A percentile compares a stretch with the other conserved stretches of the same genome.
Evolutionary conservation across 2,888 invertebrate species (phyloP).

Genomic region (Leucoptera coffeella): DNA sequence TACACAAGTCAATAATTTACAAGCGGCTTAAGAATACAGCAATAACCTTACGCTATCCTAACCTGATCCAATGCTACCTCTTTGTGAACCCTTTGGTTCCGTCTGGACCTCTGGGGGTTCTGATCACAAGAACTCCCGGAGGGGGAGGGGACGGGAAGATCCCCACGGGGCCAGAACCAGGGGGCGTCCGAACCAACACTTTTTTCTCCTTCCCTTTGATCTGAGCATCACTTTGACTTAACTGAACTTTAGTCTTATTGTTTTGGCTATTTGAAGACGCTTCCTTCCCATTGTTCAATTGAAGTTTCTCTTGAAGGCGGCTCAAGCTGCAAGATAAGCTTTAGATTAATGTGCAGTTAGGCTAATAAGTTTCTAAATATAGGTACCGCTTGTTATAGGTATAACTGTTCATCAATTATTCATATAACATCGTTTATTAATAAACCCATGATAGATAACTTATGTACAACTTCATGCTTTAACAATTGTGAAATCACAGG

Average conservation of each 20-base stretch:
- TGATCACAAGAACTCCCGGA: slow-evolving; percentile 52
- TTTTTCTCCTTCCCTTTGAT: slow-evolving; percentile 35
- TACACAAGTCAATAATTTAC: too few relatives aligned
- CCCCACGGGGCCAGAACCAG: slow-evolving; percentile 23
- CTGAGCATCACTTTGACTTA: slow-evolving; percentile 8
- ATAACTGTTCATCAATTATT: too few relatives aligned
- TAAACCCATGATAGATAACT: too few relatives aligned
- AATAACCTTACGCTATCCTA: too few relatives aligned
- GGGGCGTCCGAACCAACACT: slow-evolving; percentile 29
- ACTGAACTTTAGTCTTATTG: slow-evolving; percentile 9
- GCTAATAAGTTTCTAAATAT: too few relatives aligned
- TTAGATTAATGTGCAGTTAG: slow-evolving; percentile 8
- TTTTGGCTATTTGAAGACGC: too few relatives aligned
- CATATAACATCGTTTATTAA: too few relatives aligned
- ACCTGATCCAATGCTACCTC: slow-evolving; percentile 45
- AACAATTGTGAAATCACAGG: too few relatives aligned
- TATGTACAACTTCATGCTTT: too few relatives aligned
- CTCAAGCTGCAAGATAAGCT: slow-evolving; percentile 22
- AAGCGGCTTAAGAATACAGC: too few relatives aligned
- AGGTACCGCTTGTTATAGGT: too few relatives aligned
- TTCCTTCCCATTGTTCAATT: slow-evolving; percentile 35
- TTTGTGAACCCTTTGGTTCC: slow-evolving; percentile 55
- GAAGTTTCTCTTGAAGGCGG: slow-evolving; percentile 37
- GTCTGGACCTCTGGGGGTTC: slow-evolving; percentile 75
- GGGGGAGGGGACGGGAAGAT: slow-evolving; percentile 38